These are phyloP conservation scores for Leucoma salicis DNA, from an alignment of 2,888 invertebrate genomes.

Conservation along the genomic window DNA sequence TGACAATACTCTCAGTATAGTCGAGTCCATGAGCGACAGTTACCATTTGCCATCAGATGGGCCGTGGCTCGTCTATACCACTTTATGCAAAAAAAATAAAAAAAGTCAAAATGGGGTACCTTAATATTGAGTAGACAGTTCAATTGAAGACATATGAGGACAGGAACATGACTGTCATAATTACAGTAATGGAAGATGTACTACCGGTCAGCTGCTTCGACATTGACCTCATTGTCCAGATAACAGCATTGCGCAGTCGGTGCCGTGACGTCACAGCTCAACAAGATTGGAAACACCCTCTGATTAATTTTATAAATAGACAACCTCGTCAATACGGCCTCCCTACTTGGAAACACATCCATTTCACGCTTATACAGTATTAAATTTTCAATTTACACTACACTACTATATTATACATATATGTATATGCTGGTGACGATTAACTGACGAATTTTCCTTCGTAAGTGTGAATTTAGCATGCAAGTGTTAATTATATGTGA, in stretches of 20 bases:
- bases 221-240: conserved; percentile 70
- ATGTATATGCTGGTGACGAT: neutral
- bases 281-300: conserved; percentile 30
- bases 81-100: too few species aligned
- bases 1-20: too few species aligned
- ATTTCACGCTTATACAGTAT: neutral
- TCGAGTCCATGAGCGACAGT: too few species aligned
- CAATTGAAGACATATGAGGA: conserved; percentile 5
- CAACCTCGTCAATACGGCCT: conserved; percentile 10
- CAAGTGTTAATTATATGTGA: too few species aligned
- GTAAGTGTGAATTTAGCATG: neutral
- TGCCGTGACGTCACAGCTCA: conserved; percentile 23
- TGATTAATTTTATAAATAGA: conserved; percentile 17
- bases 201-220: conserved; percentile 58
- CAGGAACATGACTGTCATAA: conserved; percentile 25
- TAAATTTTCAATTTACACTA: neutral
- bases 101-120: too few species aligned
- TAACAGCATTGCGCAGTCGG: conserved; percentile 55
- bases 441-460: neutral
- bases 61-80: too few species aligned
- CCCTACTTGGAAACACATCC: conserved; percentile 1
- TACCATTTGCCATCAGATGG: too few species aligned
- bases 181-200: conserved; percentile 44
- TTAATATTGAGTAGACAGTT: too few species aligned
- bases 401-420: too few species aligned